These are phyloP conservation scores for Distichodus sexfasciatus DNA, from an alignment of 2,797 vertebrate species.

Conservation along the genomic window DNA sequence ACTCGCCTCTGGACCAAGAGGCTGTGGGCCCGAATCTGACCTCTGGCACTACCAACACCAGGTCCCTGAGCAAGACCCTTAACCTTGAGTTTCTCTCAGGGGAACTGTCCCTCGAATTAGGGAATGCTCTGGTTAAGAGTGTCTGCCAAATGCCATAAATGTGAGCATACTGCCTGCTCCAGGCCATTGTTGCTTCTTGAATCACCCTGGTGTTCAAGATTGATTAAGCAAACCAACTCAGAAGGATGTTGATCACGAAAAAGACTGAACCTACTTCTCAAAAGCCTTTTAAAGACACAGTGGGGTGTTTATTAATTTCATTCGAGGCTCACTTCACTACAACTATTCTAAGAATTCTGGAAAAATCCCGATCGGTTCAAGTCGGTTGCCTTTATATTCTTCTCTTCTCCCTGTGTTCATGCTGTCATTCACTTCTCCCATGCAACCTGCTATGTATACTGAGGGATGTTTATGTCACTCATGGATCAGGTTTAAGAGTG, in stretches of 20 bases:
- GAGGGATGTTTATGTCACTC: conserved; percentile 8
- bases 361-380: conserved; percentile 26
- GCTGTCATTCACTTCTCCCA: neutral
- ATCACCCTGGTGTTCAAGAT: conserved; percentile 9
- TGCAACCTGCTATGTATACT: neutral
- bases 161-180: conserved; percentile 20
- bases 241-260: conserved; percentile 20
- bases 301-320: conserved; percentile 22
- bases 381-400: neutral
- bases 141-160: conserved; percentile 32
- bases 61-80: too few relatives aligned
- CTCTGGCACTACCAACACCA: too few relatives aligned
- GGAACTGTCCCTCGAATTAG: too few relatives aligned
- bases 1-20: too few relatives aligned
- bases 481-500: conserved; percentile 44
- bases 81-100: too few relatives aligned
- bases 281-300: conserved; percentile 25
- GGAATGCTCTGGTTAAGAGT: too few relatives aligned
- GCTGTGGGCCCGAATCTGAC: too few relatives aligned
- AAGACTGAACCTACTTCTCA: conserved; percentile 21
- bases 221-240: conserved; percentile 21
- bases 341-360: neutral
- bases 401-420: neutral
- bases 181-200: neutral
- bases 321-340: neutral